Evolutionary conservation across 2,797 vertebrate species (phyloP).

Genomic region (Leucoraja ocellata): DNA sequence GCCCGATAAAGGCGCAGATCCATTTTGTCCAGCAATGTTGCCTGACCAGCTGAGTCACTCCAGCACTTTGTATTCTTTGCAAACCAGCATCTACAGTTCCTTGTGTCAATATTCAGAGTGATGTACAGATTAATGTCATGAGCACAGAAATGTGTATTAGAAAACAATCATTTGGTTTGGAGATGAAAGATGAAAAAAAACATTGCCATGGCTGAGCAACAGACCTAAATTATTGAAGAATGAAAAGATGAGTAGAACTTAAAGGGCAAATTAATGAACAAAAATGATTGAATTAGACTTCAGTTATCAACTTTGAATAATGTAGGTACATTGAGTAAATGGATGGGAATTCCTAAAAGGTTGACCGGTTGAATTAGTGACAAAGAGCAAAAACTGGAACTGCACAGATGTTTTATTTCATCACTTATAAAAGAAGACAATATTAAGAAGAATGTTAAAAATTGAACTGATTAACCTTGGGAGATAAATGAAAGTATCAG

Average conservation of each 20-base stretch:
- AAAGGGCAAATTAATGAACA: neutral
- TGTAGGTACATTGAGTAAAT: neutral
- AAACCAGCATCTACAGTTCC: neutral
- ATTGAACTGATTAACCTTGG: neutral
- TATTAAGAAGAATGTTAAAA: neutral
- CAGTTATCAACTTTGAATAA: neutral
- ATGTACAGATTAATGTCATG: neutral
- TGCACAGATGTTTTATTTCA: neutral
- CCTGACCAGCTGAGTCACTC: too few species aligned
- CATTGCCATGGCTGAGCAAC: neutral
- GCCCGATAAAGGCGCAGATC: too few species aligned
- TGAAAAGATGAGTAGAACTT: neutral
- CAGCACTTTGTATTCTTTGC: neutral
- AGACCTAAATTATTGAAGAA: neutral
- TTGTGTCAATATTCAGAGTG: too few species aligned
- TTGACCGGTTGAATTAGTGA: neutral
- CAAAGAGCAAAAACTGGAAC: neutral
- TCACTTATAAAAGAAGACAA: neutral
- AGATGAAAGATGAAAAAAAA: neutral
- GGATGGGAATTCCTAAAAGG: neutral
- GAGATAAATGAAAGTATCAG: neutral
- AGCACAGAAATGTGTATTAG: neutral
- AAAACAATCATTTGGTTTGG: neutral
- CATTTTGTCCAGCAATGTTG: too few species aligned
- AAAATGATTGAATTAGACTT: conserved; percentile 7